Base-by-base conservation (phyloP, 1,140 invertebrate genomes). In the Epicauta chinensis region DNA sequence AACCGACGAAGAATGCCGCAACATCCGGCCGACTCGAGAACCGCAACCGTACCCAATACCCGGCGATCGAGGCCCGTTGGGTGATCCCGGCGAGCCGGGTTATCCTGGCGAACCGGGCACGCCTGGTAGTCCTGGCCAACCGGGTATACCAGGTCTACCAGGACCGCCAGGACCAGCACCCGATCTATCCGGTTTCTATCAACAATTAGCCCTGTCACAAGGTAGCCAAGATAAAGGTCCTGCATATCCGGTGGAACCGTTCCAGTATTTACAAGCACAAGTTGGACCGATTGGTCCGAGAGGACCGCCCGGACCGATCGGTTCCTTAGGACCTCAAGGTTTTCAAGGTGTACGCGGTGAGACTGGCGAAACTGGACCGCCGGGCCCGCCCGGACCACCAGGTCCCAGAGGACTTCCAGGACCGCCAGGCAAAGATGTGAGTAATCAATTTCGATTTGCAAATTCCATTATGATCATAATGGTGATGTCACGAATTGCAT, bases 321-420 rank as follows among this genome's bases (percentile, higher is more conserved):
- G 87, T 32, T 71, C 79, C 11, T 71, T 80, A 11, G 86, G 87
- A 9, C 82, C 85, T 5, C 81, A 86, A 71, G 89, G 88, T 14
- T 88, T 89, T 40, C 87, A 89, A 75, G 89, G 89, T 13, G 79
- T 80, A 11, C 75, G 87, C 43, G 88, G 89, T 39, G 88, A 92
- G 65, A 70, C 82, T 3, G 88, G 87, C 1, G 79, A 89, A 59
- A 73, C 77, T 10, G 86, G 86, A 13, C 68, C 75, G 7, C 65
- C 72, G 32, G 87, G 87, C 15, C 67, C 78, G 12, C 64, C 77
- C 5, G 88, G 88, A 3, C 70, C 80, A 34, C 68, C 79, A 45
- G 89, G 87, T 3, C 73, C 77, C 9, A 66, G 81, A 59, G 83
- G 84, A 51, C 70, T 83, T 9, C 78, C 81, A 31, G 87, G 88